A percentile compares a stretch with the other conserved stretches of the same genome.
These are phyloP conservation scores for Drosophila nr. perissopoda DNA, from an alignment of 2,888 invertebrate genomes.

Conservation along the genomic window DNA sequence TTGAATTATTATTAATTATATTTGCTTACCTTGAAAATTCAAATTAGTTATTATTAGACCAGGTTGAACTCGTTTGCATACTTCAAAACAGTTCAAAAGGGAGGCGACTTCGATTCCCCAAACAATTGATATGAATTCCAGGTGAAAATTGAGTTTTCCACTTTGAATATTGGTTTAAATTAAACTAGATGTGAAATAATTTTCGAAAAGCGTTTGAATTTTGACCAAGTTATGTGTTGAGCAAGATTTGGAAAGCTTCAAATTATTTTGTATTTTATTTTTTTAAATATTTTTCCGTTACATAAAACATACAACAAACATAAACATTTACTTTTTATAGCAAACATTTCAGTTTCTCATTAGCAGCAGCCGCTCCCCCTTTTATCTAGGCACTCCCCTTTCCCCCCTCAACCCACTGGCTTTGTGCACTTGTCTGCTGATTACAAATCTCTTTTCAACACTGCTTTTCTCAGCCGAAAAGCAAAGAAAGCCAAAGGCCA, in stretches of 20 bases:
- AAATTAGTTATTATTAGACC: neutral
- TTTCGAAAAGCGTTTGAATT: too few relatives aligned
- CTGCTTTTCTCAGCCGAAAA: conserved; percentile 31
- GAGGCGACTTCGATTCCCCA: neutral
- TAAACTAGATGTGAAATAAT: too few relatives aligned
- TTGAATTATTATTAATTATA: conserved; percentile 3
- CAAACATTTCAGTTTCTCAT: neutral
- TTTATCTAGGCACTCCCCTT: too few relatives aligned
- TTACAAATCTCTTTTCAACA: conserved; percentile 32
- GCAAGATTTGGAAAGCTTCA: fast-evolving
- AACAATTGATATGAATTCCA: neutral
- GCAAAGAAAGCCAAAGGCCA: conserved; percentile 51
- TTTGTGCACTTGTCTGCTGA: neutral
- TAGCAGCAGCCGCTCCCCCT: neutral
- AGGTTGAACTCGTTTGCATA: neutral
- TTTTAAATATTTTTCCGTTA: too few relatives aligned
- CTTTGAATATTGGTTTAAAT: too few relatives aligned
- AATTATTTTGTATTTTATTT: too few relatives aligned
- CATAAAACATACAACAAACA: too few relatives aligned
- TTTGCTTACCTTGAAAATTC: neutral
- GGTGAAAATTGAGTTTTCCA: too few relatives aligned
- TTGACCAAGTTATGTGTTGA: too few relatives aligned
- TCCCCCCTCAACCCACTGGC: neutral
- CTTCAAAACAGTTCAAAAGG: too few relatives aligned
- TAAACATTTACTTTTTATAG: neutral